Percentiles rank a stretch among this genome's conserved stretches.
Evolutionary conservation across 2,888 invertebrate genomes (phyloP).

Genomic region (Cosmia trapezina): DNA sequence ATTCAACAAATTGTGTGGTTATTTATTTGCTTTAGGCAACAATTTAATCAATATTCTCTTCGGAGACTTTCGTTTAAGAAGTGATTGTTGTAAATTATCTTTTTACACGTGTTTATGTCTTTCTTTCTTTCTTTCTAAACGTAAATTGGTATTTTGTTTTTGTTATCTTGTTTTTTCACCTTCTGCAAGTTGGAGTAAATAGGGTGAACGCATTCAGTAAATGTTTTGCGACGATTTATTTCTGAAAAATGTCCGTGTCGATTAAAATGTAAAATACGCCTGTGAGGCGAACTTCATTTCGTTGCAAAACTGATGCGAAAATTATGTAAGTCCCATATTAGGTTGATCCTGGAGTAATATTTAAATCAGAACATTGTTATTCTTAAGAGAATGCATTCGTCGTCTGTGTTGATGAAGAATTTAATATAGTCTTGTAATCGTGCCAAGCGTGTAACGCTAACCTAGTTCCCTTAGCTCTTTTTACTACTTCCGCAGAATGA

Average conservation of each 20-base stretch:
- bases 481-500: conserved; percentile 41
- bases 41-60: background rate
- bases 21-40: background rate
- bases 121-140: too few species aligned
- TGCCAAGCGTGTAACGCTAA: conserved; percentile 30
- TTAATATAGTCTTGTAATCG: conserved; percentile 37
- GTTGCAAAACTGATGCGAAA: conserved; percentile 27
- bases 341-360: conserved; percentile 20
- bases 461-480: conserved; percentile 29
- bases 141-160: background rate
- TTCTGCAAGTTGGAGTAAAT: too few species aligned
- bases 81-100: background rate
- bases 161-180: background rate
- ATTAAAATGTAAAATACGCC: conserved; percentile 21
- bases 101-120: too few species aligned
- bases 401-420: conserved; percentile 31
- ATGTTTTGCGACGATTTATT: background rate
- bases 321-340: conserved; percentile 38
- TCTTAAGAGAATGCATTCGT: conserved; percentile 14
- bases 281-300: conserved; percentile 4
- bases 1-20: background rate
- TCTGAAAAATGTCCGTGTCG: conserved; percentile 2
- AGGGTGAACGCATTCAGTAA: too few species aligned
- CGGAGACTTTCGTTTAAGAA: background rate
- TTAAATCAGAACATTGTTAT: conserved; percentile 13